These are phyloP conservation scores for Pipistrellus kuhlii DNA, from an alignment of 2,797 vertebrate genomes.

Conservation along the genomic window DNA sequence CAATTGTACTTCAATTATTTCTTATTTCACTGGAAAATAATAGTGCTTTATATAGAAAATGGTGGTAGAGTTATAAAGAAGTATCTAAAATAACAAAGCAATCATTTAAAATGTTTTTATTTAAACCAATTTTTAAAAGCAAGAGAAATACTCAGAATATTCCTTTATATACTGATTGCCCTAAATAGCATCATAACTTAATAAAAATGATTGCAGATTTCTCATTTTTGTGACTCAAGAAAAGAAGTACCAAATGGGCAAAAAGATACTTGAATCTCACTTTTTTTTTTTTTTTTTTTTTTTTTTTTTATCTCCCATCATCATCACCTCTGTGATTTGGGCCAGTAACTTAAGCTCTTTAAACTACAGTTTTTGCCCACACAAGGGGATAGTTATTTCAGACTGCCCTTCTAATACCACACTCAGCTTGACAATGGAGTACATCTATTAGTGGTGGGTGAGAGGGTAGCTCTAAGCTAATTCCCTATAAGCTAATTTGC, in stretches of 20 bases:
- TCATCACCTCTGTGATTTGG: neutral
- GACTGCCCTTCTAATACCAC: neutral
- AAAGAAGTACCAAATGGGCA: neutral
- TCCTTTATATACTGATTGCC: neutral
- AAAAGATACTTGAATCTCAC: neutral
- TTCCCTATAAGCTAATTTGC: neutral
- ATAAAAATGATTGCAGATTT: neutral
- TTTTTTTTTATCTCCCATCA: neutral
- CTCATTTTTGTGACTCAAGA: neutral
- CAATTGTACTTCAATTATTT: conserved; percentile 65
- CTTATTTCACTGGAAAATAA: conserved; percentile 64
- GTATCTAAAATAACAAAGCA: conserved; percentile 7
- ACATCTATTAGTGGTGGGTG: neutral
- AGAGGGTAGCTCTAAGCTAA: neutral
- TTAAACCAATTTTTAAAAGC: conserved; percentile 44
- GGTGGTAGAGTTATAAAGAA: conserved; percentile 41
- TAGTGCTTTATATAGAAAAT: conserved; percentile 66
- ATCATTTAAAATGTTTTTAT: conserved; percentile 50
- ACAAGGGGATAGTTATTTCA: neutral
- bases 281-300: neutral
- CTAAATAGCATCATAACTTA: neutral
- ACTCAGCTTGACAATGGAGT: neutral
- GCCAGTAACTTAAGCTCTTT: neutral
- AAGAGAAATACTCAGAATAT: neutral
- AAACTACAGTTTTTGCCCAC: neutral